These are phyloP conservation scores for Craniophora ligustri DNA, from an alignment of 2,888 invertebrate genomes.

Conservation along the genomic window DNA sequence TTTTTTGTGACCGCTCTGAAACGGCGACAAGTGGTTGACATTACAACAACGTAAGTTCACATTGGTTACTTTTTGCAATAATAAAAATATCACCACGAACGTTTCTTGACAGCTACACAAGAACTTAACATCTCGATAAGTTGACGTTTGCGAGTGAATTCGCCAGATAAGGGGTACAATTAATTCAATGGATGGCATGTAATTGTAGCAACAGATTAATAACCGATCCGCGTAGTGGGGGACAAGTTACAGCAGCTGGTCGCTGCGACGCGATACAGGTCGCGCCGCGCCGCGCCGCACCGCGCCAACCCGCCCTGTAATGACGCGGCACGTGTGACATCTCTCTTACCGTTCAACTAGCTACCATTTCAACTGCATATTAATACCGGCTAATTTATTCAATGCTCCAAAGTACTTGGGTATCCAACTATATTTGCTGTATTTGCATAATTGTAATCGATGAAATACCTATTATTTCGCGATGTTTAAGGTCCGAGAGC, in stretches of 20 bases:
- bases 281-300: conserved; percentile 45
- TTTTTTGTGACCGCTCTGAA: conserved; percentile 53
- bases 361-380: conserved; percentile 37
- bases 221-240: conserved; percentile 77
- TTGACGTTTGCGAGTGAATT: conserved; percentile 66
- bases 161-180: conserved; percentile 78
- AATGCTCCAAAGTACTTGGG: conserved; percentile 21
- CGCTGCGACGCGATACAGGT: conserved; percentile 55
- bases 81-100: conserved; percentile 69
- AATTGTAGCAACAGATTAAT: conserved; percentile 81
- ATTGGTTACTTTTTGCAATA: conserved; percentile 68
- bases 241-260: conserved; percentile 81
- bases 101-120: conserved; percentile 64
- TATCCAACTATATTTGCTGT: conserved; percentile 48
- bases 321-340: conserved; percentile 37
- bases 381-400: conserved; percentile 46
- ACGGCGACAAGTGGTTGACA: conserved; percentile 62
- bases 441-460: conserved; percentile 79
- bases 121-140: conserved; percentile 69
- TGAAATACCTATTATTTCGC: conserved; percentile 75
- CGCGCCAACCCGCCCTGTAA: conserved; percentile 41
- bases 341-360: conserved; percentile 32
- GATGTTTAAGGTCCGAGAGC: conserved; percentile 76
- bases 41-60: conserved; percentile 57
- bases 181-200: conserved; percentile 76